These are phyloP conservation scores for Epiblema foenella DNA, from an alignment of 2,888 invertebrate genomes.

Conservation along the genomic window DNA sequence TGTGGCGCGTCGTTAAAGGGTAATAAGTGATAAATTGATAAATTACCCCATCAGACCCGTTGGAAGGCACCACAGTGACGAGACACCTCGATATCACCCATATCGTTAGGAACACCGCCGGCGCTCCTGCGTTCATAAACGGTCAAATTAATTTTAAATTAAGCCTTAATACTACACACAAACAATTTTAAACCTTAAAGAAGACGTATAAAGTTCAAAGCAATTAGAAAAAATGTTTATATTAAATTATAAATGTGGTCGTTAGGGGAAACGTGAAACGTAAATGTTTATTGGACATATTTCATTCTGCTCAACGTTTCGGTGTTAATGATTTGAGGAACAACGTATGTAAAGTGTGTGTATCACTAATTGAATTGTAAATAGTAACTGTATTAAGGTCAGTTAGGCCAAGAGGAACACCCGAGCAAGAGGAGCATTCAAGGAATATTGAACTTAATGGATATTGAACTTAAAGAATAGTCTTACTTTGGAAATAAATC, in stretches of 20 bases:
- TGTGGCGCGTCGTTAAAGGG: background rate
- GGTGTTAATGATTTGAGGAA: background rate
- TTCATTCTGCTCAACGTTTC: background rate
- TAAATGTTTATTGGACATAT: constrained; percentile 9
- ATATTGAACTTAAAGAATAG: too few relatives aligned
- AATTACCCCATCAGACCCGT: constrained; percentile 72
- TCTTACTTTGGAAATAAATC: too few relatives aligned
- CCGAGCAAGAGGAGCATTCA: too few relatives aligned
- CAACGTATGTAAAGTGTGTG: background rate
- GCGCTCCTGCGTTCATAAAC: constrained; percentile 66
- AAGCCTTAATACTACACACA: background rate
- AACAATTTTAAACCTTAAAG: background rate
- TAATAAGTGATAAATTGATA: constrained; percentile 27
- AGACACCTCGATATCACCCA: constrained; percentile 79
- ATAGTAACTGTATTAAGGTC: background rate
- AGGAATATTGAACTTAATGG: too few relatives aligned
- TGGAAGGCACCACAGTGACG: constrained; percentile 68
- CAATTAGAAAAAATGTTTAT: background rate
- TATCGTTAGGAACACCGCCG: constrained; percentile 75
- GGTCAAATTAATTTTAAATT: constrained; percentile 32
- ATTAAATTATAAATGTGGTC: constrained; percentile 13
- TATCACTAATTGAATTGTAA: background rate
- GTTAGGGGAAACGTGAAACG: background rate
- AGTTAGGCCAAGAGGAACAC: too few relatives aligned
- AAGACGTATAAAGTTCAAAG: background rate